Percentiles rank a stretch among this genome's conserved stretches.
Conservation (phyloP, 2,797 vertebrate genomes). For the Peromyscus attwateri region DNA sequence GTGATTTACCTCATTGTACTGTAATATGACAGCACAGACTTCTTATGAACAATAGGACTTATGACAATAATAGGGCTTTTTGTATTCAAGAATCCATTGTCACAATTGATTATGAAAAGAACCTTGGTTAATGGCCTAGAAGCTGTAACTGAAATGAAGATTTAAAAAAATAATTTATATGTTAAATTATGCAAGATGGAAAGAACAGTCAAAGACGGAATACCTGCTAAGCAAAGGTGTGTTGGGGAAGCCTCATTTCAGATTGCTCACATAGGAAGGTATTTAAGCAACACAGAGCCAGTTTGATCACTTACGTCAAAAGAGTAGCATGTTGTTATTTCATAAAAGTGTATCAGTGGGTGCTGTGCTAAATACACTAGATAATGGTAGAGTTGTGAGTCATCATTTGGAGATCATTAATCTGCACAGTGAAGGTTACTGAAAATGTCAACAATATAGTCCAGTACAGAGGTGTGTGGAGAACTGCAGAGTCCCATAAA, state of each 20-base stretch:
- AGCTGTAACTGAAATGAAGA: not conserved
- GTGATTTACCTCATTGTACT: not conserved
- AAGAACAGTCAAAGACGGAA: not conserved
- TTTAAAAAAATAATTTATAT: not conserved
- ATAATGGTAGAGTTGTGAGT: not conserved
- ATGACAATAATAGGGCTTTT: not conserved
- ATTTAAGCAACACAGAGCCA: not conserved
- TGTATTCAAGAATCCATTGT: not conserved
- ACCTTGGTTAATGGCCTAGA: not conserved
- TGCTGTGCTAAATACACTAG: not conserved
- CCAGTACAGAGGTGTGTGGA: not conserved
- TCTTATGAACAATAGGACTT: not conserved
- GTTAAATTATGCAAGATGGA: not conserved
- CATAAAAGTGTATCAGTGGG: not conserved
- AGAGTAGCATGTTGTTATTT: not conserved
- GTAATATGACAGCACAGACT: not conserved
- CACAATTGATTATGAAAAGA: not conserved
- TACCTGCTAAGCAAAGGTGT: not conserved
- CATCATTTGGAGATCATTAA: not conserved
- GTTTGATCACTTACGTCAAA: not conserved
- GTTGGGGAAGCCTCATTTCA: not conserved
- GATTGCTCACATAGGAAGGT: not conserved
- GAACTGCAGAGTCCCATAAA: accelerated
- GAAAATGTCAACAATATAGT: not conserved
- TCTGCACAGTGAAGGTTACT: not conserved